Conservation (phyloP, 2,888 invertebrate species). For the Mesorhabditis belari region DNA sequence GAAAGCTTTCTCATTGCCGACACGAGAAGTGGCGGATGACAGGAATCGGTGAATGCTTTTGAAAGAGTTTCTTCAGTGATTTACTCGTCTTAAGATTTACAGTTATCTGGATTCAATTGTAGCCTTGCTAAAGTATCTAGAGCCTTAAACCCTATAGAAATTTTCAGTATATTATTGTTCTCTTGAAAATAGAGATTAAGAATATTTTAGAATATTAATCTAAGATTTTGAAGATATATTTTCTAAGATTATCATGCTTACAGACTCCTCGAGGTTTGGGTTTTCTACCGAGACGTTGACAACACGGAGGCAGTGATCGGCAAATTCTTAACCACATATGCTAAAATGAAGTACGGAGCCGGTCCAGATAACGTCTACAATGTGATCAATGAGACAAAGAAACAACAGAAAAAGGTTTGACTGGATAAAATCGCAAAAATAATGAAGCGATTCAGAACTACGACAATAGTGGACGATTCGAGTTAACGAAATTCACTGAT, state of each 20-base stretch:
- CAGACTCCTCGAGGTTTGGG: slow-evolving; percentile 30
- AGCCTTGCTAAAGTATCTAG: neutral
- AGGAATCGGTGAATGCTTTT: slow-evolving; percentile 17
- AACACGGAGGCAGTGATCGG: slow-evolving; percentile 34
- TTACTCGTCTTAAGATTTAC: neutral
- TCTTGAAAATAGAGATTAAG: neutral
- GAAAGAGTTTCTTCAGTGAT: neutral
- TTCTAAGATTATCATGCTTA: neutral
- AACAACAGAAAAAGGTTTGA: slow-evolving; percentile 25
- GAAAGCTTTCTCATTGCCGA: slow-evolving; percentile 28
- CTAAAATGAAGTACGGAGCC: slow-evolving; percentile 39
- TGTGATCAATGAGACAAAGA: slow-evolving; percentile 34
- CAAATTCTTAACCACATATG: slow-evolving; percentile 36
- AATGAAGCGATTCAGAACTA: slow-evolving; percentile 16
- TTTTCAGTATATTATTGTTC: neutral
- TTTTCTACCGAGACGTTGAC: slow-evolving; percentile 34
- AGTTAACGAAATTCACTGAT: slow-evolving; percentile 43
- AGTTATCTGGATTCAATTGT: neutral
- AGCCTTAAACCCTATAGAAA: neutral
- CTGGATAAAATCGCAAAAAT: neutral
- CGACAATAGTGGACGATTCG: slow-evolving; percentile 42
- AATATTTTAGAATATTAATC: neutral
- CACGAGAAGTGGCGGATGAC: slow-evolving; percentile 36
- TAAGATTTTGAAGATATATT: neutral
- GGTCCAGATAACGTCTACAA: slow-evolving; percentile 35